Percentiles rank a stretch among this genome's conserved stretches.
Evolutionary conservation across 2,888 invertebrate genomes (phyloP).

Genomic region (Prosopocoilus inquinatus): DNA sequence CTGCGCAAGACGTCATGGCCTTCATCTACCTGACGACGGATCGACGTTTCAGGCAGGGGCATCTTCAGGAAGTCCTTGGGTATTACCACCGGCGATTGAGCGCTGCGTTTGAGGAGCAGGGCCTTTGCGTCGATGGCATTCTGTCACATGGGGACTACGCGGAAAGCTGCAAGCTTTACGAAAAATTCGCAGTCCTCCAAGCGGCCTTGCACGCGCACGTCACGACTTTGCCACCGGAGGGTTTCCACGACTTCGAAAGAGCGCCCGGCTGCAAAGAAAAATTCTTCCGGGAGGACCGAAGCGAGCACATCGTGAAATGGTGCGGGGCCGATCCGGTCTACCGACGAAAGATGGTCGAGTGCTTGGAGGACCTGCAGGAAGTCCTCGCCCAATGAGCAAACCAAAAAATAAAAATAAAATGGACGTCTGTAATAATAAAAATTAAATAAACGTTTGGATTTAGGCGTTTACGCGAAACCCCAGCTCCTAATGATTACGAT

Average conservation of each 20-base stretch:
- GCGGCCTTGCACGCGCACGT: constrained; percentile 29
- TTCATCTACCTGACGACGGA: constrained; percentile 33
- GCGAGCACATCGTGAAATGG: constrained; percentile 23
- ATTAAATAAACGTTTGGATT: no score
- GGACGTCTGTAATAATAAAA: no score
- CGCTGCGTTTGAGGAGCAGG: constrained; percentile 21
- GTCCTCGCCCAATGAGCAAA: not conserved
- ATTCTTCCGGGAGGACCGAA: constrained; percentile 27
- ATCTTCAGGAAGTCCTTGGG: constrained; percentile 23
- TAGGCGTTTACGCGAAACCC: no score
- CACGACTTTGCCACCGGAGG: constrained; percentile 26
- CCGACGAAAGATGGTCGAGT: constrained; percentile 24
- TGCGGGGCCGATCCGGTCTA: constrained; percentile 29
- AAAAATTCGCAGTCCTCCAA: constrained; percentile 32
- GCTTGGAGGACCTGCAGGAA: constrained; percentile 26
- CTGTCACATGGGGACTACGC: constrained; percentile 29
- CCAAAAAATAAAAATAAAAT: no score
- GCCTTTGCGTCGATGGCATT: constrained; percentile 21
- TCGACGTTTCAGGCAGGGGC: constrained; percentile 23
- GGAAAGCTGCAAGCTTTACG: constrained; percentile 30
- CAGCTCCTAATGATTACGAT: no score
- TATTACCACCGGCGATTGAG: constrained; percentile 31
- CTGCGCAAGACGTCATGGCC: constrained; percentile 34
- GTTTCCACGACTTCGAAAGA: constrained; percentile 23
- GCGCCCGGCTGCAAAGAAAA: constrained; percentile 21